Percentiles rank a stretch among this genome's conserved stretches.
phyloP scores from a whole-genome alignment of 2,797 vertebrate species.

The Poliocrania exsul region DNA sequence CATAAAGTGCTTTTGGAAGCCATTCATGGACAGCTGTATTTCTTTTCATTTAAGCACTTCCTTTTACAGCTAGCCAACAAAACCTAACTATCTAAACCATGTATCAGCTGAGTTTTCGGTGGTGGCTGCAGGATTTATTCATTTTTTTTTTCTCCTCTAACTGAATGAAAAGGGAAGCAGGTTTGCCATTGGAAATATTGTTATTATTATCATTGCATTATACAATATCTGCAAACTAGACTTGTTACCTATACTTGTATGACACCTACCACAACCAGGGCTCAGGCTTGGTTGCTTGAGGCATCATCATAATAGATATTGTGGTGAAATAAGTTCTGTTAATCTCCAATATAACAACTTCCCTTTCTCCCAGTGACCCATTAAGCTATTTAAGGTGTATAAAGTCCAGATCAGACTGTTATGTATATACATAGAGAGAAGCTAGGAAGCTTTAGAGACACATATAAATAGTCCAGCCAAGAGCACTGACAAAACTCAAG shows the following conservation, averaged over 20 bases:
- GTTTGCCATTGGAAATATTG: not conserved
- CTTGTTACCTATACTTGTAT: not conserved
- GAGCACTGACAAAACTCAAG: not conserved
- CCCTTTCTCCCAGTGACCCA: not conserved
- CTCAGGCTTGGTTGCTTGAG: not conserved
- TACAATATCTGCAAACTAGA: not conserved
- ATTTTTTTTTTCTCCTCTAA: not conserved
- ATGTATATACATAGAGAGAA: rapidly evolving
- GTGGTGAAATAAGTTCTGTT: not conserved
- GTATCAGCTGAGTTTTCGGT: not conserved
- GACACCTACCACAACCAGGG: not conserved
- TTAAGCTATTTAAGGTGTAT: not conserved
- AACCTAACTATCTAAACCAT: not conserved
- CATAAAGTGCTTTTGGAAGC: not conserved
- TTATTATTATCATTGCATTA: not conserved
- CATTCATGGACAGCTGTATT: not conserved
- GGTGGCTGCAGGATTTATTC: not conserved
- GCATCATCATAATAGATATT: not conserved
- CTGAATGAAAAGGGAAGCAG: not conserved
- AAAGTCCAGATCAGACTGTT: not conserved
- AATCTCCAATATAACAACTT: not conserved
- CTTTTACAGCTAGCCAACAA: not conserved
- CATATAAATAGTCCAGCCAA: not conserved
- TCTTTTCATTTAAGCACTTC: not conserved
- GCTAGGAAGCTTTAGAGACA: not conserved